Base-by-base conservation (phyloP, 2,113 vertebrate species). In the Pycnonotus jocosus region DNA sequence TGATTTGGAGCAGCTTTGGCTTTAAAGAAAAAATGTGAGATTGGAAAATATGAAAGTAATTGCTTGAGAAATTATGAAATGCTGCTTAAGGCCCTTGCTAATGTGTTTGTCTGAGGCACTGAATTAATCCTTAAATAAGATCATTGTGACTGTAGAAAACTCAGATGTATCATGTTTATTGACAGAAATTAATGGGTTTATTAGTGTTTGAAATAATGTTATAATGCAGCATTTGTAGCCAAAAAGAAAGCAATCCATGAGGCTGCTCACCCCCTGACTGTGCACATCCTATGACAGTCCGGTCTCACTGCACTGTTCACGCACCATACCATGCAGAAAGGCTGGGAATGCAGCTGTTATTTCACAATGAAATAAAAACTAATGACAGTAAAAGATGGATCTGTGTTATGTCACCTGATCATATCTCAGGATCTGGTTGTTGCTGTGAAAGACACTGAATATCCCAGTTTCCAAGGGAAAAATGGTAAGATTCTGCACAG, bases 11-110 rank as follows among this genome's bases (percentile, higher is more conserved):
- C 60, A 47, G 61, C 77, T 79, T 35, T 79, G 76, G 23, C 79
- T 85, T 94, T 80, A 78, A 86, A 68, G 68, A 95, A 80, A 62
- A 88, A 82, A 69, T 60, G 74, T 68, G 78, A 86, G 86, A 57
- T 86, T 91, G 93, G 97, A 95, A 97, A 95, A 96, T 91, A 48
- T n/a, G 68, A 93, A 96, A 95, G 70, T 86, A 96, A 96, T 97
- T 95, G 81, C 94, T 48, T 86, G 78, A 86, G 93, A 96, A 97
- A 96, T 97, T 91, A 97, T 94, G 78, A 95, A 97, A 94, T 21
- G 18, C 88, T 88, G 19, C 94, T 96, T 88, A 94, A 94, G 95
- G 96, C 93, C 87, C 91, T 96, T 57, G 38, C 85, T 72, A 94
- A 95, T 97, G 89, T 94, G 89, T 98, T 97, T 96, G 96, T 94